Percentiles rank a stretch among this genome's conserved stretches.
These are phyloP conservation scores for Harmothoe impar DNA, from an alignment of 2,888 invertebrate genomes.

Conservation along the genomic window DNA sequence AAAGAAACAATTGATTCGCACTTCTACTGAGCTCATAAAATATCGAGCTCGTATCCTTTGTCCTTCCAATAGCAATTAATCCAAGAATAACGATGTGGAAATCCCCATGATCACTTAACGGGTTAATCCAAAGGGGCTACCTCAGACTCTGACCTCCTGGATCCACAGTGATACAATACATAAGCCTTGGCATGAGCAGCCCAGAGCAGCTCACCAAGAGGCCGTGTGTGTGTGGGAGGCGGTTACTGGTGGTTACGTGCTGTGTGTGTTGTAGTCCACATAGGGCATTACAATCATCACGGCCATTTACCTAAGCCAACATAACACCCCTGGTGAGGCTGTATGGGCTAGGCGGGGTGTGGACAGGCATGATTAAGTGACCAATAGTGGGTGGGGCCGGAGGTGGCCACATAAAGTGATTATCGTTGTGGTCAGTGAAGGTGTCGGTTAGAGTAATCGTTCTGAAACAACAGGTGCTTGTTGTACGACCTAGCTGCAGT, in stretches of 20 bases:
- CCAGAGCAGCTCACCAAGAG: not conserved
- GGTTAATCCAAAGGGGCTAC: no score
- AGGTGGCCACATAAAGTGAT: constrained; percentile 3
- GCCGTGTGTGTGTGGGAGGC: not conserved
- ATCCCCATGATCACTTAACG: no score
- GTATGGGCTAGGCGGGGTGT: not conserved
- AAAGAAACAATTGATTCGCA: no score
- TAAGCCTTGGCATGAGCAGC: not conserved
- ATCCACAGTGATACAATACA: no score
- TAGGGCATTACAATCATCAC: not conserved
- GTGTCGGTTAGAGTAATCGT: no score
- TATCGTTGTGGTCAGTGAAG: not conserved
- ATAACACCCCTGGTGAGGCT: not conserved
- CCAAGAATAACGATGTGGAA: no score
- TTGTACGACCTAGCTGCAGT: not conserved
- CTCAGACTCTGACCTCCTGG: not conserved
- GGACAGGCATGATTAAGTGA: not conserved
- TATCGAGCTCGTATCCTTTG: no score
- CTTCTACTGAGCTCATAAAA: no score
- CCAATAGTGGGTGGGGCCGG: not conserved
- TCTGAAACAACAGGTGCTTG: not conserved
- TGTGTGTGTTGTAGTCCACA: not conserved
- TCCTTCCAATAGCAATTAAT: no score
- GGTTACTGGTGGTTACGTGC: not conserved
- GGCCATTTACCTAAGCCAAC: not conserved